Evolutionary conservation across 1,140 invertebrate genomes (phyloP).

Genomic region (Cydia pomonella): DNA sequence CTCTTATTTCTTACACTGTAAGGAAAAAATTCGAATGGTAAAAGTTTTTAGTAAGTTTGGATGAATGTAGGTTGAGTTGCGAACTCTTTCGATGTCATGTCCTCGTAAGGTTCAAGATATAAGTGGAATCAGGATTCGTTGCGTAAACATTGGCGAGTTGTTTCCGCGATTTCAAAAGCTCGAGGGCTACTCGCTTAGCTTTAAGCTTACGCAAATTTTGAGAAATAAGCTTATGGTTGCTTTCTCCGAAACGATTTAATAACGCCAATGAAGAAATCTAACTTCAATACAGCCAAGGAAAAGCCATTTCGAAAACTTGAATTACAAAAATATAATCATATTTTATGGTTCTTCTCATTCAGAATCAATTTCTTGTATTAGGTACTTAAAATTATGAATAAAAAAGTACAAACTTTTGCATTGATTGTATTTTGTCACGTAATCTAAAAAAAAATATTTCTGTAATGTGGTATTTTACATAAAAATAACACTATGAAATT

Average conservation of each 20-base stretch:
- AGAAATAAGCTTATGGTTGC: not conserved
- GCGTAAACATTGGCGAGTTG: constrained; percentile 27
- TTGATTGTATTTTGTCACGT: too few species aligned
- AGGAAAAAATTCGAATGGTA: not conserved
- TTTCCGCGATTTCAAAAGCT: constrained; percentile 25
- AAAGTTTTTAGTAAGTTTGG: constrained; percentile 18
- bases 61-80: constrained; percentile 31
- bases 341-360: not conserved
- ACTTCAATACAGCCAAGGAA: not conserved
- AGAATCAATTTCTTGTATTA: not conserved
- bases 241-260: not conserved
- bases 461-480: too few species aligned
- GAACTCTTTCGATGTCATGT: constrained; percentile 32
- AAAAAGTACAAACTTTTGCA: too few species aligned
- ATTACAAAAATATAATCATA: too few species aligned
- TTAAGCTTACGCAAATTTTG: not conserved
- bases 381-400: too few species aligned
- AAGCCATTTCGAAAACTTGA: not conserved
- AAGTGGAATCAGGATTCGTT: constrained; percentile 31
- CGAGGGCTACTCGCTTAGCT: not conserved
- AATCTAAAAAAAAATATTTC: too few species aligned
- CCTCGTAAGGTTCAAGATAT: constrained; percentile 32
- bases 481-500: too few species aligned
- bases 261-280: not conserved
- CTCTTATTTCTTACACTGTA: constrained; percentile 17